Evolutionary conservation across 2,797 vertebrate species (phyloP).

Genomic region (Pteropus rufus): DNA sequence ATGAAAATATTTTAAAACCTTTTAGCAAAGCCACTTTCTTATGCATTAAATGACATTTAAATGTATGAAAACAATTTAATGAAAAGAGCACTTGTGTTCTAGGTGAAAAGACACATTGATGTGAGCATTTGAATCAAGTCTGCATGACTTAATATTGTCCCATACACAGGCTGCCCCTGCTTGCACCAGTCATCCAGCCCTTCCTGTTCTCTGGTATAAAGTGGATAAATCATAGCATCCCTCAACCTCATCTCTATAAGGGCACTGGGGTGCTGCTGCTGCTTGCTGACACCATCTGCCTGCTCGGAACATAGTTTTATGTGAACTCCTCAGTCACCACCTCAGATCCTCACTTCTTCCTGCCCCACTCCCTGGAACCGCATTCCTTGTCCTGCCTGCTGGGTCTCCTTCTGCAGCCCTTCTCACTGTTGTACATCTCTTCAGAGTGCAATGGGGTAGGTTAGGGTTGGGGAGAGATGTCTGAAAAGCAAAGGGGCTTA

Average conservation of each 20-base stretch:
- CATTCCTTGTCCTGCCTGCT: neutral
- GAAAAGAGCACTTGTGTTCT: neutral
- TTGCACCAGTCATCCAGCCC: neutral
- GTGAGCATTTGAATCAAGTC: neutral
- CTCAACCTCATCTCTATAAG: neutral
- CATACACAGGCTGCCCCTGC: neutral
- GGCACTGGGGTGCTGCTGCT: neutral
- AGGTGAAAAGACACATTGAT: neutral
- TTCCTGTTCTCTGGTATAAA: neutral
- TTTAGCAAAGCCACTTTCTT: neutral
- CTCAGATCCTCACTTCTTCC: neutral
- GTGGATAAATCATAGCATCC: accelerated
- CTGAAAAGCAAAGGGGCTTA: neutral
- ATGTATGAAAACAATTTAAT: neutral
- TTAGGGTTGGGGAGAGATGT: neutral
- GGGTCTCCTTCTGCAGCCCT: neutral
- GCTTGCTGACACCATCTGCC: no score
- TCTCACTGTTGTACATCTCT: neutral
- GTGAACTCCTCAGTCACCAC: neutral
- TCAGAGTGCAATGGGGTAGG: neutral
- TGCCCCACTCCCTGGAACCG: neutral
- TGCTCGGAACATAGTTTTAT: neutral
- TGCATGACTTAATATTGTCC: neutral
- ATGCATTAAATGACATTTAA: neutral
- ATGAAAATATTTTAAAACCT: neutral